Conservation (phyloP, 2,797 vertebrate species). For the Echeneis naucrates region DNA sequence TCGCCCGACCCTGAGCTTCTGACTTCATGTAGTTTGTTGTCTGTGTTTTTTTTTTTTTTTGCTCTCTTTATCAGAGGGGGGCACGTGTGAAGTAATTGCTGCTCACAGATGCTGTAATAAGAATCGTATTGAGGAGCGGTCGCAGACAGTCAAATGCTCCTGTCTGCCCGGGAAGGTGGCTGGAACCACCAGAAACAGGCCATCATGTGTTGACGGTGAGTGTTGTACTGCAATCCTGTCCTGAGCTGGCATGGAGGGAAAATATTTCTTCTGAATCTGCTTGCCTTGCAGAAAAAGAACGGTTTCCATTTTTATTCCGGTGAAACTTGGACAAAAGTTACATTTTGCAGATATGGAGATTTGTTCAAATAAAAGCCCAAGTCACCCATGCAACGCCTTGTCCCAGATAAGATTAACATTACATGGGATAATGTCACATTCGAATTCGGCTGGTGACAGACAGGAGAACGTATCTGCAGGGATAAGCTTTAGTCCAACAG, state of each 20-base stretch:
- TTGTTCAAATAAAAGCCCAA: constrained; percentile 55
- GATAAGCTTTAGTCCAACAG: constrained; percentile 57
- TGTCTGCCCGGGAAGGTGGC: constrained; percentile 98
- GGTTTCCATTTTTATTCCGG: constrained; percentile 22
- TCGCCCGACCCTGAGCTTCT: constrained; percentile 6
- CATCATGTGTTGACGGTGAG: constrained; percentile 98
- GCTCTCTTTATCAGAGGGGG: constrained; percentile 90
- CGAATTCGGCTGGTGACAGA: constrained; percentile 68
- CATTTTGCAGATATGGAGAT: constrained; percentile 57
- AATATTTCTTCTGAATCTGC: constrained; percentile 3
- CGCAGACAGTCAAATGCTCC: constrained; percentile 98
- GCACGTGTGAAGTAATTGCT: constrained; percentile 99
- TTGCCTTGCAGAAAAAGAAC: constrained; percentile 9
- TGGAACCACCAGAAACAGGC: constrained; percentile 96
- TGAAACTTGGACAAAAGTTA: constrained; percentile 21
- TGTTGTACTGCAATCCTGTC: constrained; percentile 32
- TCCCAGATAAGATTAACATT: constrained; percentile 76
- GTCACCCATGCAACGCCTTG: constrained; percentile 64
- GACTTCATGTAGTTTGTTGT: constrained; percentile 40
- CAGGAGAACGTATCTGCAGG: constrained; percentile 60
- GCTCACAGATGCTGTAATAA: constrained; percentile 99
- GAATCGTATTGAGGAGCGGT: constrained; percentile 98
- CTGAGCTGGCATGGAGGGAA: background rate
- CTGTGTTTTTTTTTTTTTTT: constrained; percentile 46
- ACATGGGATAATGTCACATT: constrained; percentile 73